Base-by-base conservation (phyloP, 2,113 vertebrate genomes). In the Probosciger aterrimus region DNA sequence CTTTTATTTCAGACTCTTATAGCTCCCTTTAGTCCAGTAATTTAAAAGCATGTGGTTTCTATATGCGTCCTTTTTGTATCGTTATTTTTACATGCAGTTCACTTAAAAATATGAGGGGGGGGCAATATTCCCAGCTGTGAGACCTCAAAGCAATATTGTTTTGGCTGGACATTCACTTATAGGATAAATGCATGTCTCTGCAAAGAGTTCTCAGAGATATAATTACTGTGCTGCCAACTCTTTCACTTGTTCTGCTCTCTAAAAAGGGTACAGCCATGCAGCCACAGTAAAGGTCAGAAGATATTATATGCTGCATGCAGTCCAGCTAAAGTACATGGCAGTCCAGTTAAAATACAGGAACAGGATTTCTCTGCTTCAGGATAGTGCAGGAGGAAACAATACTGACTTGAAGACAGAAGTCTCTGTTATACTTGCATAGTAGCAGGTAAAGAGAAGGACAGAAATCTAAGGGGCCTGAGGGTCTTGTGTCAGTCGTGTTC, bases 21-120 rank as follows among this genome's bases (percentile, higher is more conserved):
- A 74, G 24, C 60, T 90, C 68, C 79, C 80, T 81, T 53, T 88
- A 47, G 77, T 71, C 20, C 65, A 84, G 82, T 92, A 86, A 95
- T 92, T 85, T 92, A 63, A 86, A 69, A 75, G 8, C 47, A 53
- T 67, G 27, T 68, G 27, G 14, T 80, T 93, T 91, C 28, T 88
- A 4, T 81, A 47, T 46, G 78, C 16, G 11, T 19, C 8, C 10
- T 78, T 85, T 93, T 71, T 92, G 25, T 73, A 90, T 69, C 39
- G 47, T 88, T 75, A 69, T 73, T 93, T 90, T 79, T 71, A 82
- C 57, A 90, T 65, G 76, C 41, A 93, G 63, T 71, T 86, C 30
- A 43, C 76, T 77, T 35, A 0, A 7, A 76, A 88, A 78, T 46
- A 37, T 20, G 85, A 76, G 23, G 1, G 1, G 13, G 13, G 13